Evolutionary conservation across 2,888 invertebrate genomes (phyloP).

Genomic region (Anarsia innoxiella): DNA sequence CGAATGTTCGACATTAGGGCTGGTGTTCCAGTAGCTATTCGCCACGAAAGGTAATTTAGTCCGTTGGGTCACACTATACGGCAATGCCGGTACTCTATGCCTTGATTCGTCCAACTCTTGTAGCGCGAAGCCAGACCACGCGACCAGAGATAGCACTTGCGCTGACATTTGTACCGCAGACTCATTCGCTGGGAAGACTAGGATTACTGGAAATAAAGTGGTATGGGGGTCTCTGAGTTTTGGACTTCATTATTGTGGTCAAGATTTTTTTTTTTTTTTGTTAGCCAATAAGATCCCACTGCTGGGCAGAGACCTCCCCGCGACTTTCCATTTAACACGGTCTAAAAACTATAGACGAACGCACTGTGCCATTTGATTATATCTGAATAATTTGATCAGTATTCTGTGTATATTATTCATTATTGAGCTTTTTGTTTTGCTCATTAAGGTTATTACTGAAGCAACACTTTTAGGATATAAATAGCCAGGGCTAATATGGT

Average conservation of each 20-base stretch:
- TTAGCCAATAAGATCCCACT: background rate
- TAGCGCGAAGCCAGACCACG: constrained; percentile 58
- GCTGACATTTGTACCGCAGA: constrained; percentile 45
- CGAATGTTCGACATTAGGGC: constrained; percentile 58
- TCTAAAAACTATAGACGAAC: too few relatives aligned
- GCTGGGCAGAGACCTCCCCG: background rate
- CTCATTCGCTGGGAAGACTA: constrained; percentile 63
- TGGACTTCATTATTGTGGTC: too few relatives aligned
- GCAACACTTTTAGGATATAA: too few relatives aligned
- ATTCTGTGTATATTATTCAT: too few relatives aligned
- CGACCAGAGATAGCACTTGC: constrained; percentile 47
- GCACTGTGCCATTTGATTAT: too few relatives aligned
- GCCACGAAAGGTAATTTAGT: constrained; percentile 44
- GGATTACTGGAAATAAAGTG: constrained; percentile 42
- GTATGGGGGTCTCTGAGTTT: background rate
- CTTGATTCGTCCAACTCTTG: constrained; percentile 50
- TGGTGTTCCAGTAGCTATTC: constrained; percentile 56
- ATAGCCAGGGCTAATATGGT: too few relatives aligned
- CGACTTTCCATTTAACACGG: too few relatives aligned
- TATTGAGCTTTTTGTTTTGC: too few relatives aligned
- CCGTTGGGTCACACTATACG: constrained; percentile 39
- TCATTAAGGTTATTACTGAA: too few relatives aligned
- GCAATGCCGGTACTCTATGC: constrained; percentile 51
- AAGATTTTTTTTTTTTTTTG: background rate
- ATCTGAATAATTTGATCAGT: too few relatives aligned